phyloP scores from a whole-genome alignment of 2,888 invertebrate species.

The Troides aeacus region DNA sequence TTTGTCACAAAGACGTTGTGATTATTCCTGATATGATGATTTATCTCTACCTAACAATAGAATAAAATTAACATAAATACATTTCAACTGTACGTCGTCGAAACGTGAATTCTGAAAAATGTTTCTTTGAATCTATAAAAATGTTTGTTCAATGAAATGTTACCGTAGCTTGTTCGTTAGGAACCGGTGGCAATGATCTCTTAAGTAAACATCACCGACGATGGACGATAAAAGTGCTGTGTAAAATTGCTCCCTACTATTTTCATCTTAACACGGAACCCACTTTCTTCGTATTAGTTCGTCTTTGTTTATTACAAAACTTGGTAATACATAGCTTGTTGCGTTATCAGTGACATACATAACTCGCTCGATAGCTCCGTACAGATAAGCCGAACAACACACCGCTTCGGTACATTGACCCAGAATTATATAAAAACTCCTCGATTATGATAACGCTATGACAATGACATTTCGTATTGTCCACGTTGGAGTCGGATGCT shows the following conservation, averaged over 20 bases:
- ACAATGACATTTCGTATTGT: slow-evolving; percentile 73
- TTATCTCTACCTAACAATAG: too few species aligned
- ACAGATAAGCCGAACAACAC: slow-evolving; percentile 75
- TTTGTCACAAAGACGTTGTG: too few species aligned
- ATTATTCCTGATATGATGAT: too few species aligned
- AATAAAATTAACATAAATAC: too few species aligned
- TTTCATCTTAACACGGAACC: slow-evolving; percentile 15
- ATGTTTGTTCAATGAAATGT: neutral
- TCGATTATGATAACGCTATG: slow-evolving; percentile 71
- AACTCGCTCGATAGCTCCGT: slow-evolving; percentile 61
- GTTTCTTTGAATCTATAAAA: neutral
- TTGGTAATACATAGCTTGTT: slow-evolving; percentile 52
- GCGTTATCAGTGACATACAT: slow-evolving; percentile 74
- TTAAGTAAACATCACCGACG: slow-evolving; percentile 15
- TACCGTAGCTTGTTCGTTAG: neutral
- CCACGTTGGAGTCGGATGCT: slow-evolving; percentile 37
- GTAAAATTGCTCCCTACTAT: slow-evolving; percentile 13
- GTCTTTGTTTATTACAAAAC: slow-evolving; percentile 52
- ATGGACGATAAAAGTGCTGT: slow-evolving; percentile 18
- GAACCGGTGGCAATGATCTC: slow-evolving; percentile 3
- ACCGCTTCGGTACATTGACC: slow-evolving; percentile 76
- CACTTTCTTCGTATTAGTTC: slow-evolving; percentile 32
- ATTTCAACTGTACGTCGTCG: too few species aligned
- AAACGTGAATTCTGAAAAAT: too few species aligned
- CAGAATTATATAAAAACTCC: slow-evolving; percentile 78